phyloP scores from a whole-genome alignment of 2,797 vertebrate species.

The Lepilemur ruficaudatus region DNA sequence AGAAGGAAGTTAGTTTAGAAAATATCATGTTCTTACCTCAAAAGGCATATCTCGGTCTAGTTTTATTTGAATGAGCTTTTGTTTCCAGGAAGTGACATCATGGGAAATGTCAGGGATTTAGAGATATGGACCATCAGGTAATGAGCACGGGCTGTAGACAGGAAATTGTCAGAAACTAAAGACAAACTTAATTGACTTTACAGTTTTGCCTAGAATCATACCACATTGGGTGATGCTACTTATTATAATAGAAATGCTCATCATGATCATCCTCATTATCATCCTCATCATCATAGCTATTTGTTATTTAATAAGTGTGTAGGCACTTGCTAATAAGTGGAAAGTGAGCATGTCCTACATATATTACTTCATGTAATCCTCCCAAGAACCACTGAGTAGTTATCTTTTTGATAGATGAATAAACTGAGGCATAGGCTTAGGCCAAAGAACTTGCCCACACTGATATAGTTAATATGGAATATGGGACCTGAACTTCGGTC shows the following conservation, averaged over 20 bases:
- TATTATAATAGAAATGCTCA: not conserved
- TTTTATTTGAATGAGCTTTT: not conserved
- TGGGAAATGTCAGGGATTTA: not conserved
- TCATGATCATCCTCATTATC: not conserved
- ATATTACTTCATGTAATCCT: not conserved
- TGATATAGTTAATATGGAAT: not conserved
- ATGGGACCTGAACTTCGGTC: not conserved
- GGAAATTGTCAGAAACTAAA: not conserved
- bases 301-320: not conserved
- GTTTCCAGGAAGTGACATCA: not conserved
- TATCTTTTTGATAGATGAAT: not conserved
- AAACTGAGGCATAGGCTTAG: not conserved
- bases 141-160: not conserved
- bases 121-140: not conserved
- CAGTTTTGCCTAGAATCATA: not conserved
- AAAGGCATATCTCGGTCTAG: not conserved
- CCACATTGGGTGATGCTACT: not conserved
- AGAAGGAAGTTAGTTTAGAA: not conserved
- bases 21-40: not conserved
- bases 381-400: not conserved
- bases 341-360: not conserved
- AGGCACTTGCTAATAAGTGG: not conserved
- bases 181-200: not conserved
- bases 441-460: not conserved
- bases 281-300: not conserved